Evolutionary conservation across 64 coral and sea anemone genomes (phyloP), one percentile per base, ranked within the genome.

Genomic region (Pocillopora verrucosa): DNA sequence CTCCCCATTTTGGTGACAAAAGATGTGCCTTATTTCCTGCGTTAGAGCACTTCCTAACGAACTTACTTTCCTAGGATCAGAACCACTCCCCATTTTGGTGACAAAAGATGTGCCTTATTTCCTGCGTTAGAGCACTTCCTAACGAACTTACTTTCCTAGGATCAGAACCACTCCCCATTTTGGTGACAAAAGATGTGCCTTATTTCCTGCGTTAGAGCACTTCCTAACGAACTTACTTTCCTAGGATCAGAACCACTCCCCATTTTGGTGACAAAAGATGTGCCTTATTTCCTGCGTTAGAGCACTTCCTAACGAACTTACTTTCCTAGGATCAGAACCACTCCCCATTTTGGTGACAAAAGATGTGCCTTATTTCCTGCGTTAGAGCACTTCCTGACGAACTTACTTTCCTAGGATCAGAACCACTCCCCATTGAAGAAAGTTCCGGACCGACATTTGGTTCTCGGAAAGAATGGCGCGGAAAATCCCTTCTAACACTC

Each of bases 391-490:
- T n/a, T n/a, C n/a, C n/a, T n/a, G n/a, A n/a, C n/a, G 17, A 61
- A 25, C 65, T 68, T 89, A 89, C 88, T 22, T 87, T 1, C 87
- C 87, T 35, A 96, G 58, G 34, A 93, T 76, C 19, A 87, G 62
- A 16, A 99, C 57, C 13, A 90, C 70, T 41, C 77, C 60, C 94
- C 93, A 99, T 59, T 93, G 88, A 20, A 93, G 91, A 60, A 91
- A 89, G 56, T 95, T 93, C 34, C 90, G 88, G 16, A 99, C 94
- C 35, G 97, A 99, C 22, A 86, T 60, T 77, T 99, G 97, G 58
- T 95, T 99, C 15, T 95, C 88, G 41, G 78, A 30, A 19, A 61
- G 26, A 57, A 93, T 60, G 22, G 94, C 82, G 25, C 45, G 72
- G 35, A 99, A 88, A 22, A 91, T 77, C n/a, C 38, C 63, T 36